Base-by-base conservation (phyloP, 2,888 invertebrate species). In the Pristionchus fissidentatus region DNA sequence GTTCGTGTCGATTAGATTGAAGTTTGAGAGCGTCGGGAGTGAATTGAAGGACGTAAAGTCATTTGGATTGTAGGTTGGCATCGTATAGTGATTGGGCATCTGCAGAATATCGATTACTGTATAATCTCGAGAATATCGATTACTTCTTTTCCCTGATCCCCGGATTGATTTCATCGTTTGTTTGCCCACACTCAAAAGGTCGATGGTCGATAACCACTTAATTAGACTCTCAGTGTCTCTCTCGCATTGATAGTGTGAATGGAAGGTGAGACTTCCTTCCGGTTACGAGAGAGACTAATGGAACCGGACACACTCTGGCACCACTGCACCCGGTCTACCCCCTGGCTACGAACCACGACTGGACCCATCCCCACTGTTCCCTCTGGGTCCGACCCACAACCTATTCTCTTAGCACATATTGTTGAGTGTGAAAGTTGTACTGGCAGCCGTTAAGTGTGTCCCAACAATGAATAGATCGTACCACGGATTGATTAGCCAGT, bases 1-100 rank as follows among this genome's bases (percentile, higher is more conserved):
- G 19, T 49, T 83, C 19, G 62, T 29, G 29, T 85, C 80, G 15
- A 80, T 75, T 66, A 85, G 79, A 19, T 79, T 79, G 79, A 79
- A 79, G 22, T 49, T 46, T 4, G 81, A 46, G 46, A 83, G 62
- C 8, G 55, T 35, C 15, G 77, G 77, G 32, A 83, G 78, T 10
- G 78, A 19, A 38, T 52, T 60, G 78, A 22, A 26, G 5, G 43
- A 19, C 26, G 62, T 13, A 49, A 79, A 79, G 26, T 79, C 79
- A 13, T 26, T 66, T 3, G 55, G 35, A 43, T 41, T 81, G 32
- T 81, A 49, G 0, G 26, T 26, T 1, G 60, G 35, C 13, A 52
- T 49, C 29, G n/a, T 22, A 41, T 55, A 57, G 15, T 43, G 43
- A 80, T 35, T 60, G 4, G 79, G 19, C 79, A 79, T 79, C 81